A percentile compares a stretch with the other conserved stretches of the same genome.
Evolutionary conservation across 2,888 invertebrate species (phyloP).

Genomic region (Phytoseiulus persimilis): DNA sequence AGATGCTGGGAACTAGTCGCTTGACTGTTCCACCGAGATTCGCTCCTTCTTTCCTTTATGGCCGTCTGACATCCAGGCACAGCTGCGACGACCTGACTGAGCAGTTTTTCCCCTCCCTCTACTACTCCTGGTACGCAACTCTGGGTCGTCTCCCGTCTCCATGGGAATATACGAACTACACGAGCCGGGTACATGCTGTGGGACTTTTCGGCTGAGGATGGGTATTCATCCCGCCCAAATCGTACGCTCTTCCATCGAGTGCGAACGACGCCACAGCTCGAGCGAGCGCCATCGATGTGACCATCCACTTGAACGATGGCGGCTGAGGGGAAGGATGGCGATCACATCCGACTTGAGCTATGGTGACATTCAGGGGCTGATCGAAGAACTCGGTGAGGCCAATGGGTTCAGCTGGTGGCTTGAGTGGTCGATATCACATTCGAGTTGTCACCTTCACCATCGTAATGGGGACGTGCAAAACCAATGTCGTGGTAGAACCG

Average conservation of each 20-base stretch:
- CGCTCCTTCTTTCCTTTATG: background rate
- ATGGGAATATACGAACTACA: background rate
- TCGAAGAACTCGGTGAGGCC: background rate
- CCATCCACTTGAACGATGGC: background rate
- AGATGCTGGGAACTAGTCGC: background rate
- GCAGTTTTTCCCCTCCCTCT: background rate
- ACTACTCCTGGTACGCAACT: background rate
- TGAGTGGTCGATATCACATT: background rate
- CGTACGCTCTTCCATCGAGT: background rate
- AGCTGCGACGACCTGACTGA: background rate
- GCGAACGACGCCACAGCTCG: background rate
- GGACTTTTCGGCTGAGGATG: background rate
- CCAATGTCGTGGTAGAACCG: background rate
- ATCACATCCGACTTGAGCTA: too few relatives aligned
- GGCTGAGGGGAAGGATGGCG: background rate
- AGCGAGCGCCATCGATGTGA: background rate
- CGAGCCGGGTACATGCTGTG: background rate
- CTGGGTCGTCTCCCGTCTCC: background rate
- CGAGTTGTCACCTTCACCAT: background rate
- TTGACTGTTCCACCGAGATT: background rate
- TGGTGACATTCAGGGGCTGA: background rate
- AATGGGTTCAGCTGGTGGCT: background rate
- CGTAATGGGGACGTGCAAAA: background rate
- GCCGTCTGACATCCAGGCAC: background rate
- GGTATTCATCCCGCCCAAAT: background rate